Percentiles rank a stretch among this genome's conserved stretches.
These are phyloP conservation scores for Allacma fusca DNA, from an alignment of 2,888 invertebrate genomes.

Conservation along the genomic window DNA sequence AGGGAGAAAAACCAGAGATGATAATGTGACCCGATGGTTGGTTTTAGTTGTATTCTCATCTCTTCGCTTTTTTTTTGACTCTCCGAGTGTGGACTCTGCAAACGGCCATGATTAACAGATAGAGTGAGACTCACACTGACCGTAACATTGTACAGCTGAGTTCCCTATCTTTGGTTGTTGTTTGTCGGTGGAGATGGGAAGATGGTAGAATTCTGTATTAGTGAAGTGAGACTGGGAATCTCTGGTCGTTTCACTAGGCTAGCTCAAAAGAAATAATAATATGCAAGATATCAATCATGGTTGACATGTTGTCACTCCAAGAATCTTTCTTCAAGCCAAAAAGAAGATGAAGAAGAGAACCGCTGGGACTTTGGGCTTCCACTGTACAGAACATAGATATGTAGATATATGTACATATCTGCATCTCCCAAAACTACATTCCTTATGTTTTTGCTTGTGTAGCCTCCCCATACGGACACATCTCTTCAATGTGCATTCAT, in stretches of 20 bases:
- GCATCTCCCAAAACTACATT: constrained; percentile 32
- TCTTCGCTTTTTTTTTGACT: neutral
- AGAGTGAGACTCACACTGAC: constrained; percentile 22
- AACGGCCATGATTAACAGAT: constrained; percentile 5
- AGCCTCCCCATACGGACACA: neutral
- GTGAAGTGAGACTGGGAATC: constrained; percentile 15
- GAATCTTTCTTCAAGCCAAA: constrained; percentile 36
- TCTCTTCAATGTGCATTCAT: neutral
- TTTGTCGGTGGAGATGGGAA: neutral
- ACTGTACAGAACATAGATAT: too few species aligned
- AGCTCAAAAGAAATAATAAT: constrained; percentile 58
- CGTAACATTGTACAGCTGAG: neutral
- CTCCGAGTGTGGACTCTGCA: neutral
- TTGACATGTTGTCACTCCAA: constrained; percentile 60
- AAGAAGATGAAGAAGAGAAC: constrained; percentile 45
- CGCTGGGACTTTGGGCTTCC: constrained; percentile 36
- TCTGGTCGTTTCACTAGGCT: constrained; percentile 42
- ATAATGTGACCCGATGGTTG: constrained; percentile 22
- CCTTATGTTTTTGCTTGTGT: constrained; percentile 31
- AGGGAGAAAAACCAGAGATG: constrained; percentile 29
- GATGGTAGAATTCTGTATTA: neutral
- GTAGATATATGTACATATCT: too few species aligned
- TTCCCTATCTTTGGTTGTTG: constrained; percentile 1
- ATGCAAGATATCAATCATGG: constrained; percentile 60
- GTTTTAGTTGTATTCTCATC: constrained; percentile 9